Base-by-base conservation (phyloP, 2,888 invertebrate genomes). In the Bellardia pandia region DNA sequence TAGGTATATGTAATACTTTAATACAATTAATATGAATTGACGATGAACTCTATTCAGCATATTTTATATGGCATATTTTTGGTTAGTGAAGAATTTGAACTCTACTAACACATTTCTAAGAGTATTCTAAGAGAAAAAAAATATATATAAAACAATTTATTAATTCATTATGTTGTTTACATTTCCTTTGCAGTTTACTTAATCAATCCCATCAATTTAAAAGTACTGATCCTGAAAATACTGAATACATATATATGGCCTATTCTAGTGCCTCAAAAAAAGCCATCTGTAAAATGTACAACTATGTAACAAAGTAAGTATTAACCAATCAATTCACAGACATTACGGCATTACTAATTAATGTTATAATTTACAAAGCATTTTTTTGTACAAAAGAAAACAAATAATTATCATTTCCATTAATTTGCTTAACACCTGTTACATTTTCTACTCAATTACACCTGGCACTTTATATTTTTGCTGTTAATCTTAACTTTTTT, bases 231-330 rank as follows among this genome's bases (percentile, higher is more conserved):
- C 90, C 90, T 77, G 91, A 91, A 68, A 88, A 92, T 77, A 87
- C 89, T 30, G 92, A 93, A 42, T 91, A 90, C 48, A 82, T 93
- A n/a, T 91, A 93, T 75, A 87, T 93, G 16, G 90, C 91, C 48
- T 93, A 92, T 72, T 91, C 92, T 30, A 86, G 91, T 62, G 77
- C 87, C 30, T 88, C 90, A 0, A 91, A 91, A 81, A 91, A 80
- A 23, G 72, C 90, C 30, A 88, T 90, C 11, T 92, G 92, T 89
- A 92, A 93, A 64, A 89, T 90, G 51, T 93, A 91, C 86, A 91
- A 90, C 33, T 89, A 89, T 56, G 90, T 91, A 33, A 88, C 89
- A 68, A 93, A 91, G 93, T 93, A 89, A 92, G 92, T 92, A 76
- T 56, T 37, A 33, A 69, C 7, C 37, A 58, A 5, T 62, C 23